These are phyloP conservation scores for Oenanthe oenanthe DNA, from an alignment of 2,113 vertebrate species.

Conservation along the genomic window DNA sequence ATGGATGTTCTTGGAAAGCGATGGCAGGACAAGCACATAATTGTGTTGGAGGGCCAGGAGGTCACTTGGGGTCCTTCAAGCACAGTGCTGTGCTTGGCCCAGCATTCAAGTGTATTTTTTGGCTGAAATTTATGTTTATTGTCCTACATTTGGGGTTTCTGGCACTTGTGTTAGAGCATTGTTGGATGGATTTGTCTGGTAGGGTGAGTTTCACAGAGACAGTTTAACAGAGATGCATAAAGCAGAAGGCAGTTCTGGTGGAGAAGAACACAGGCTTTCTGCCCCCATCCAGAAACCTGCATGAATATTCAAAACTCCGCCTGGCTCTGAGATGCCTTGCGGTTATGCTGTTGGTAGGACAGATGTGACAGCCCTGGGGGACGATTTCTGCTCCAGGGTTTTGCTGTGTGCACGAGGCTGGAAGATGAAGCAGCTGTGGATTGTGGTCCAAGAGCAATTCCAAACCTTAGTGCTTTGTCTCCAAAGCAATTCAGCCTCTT, in stretches of 20 bases:
- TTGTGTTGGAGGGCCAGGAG: slow-evolving; percentile 4
- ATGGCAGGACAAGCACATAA: not conserved
- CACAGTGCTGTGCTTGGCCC: not conserved
- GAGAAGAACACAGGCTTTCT: not conserved
- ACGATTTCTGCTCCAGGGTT: not conserved
- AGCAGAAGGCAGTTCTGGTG: not conserved
- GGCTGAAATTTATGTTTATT: not conserved
- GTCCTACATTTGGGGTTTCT: not conserved
- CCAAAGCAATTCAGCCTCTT: not conserved
- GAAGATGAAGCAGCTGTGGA: not conserved
- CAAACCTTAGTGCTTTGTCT: not conserved
- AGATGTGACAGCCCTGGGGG: not conserved
- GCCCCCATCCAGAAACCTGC: not conserved
- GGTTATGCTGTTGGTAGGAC: not conserved
- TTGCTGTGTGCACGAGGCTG: not conserved
- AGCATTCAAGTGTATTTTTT: not conserved
- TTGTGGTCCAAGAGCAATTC: not conserved
- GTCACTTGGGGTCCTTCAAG: not conserved
- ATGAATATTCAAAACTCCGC: not conserved
- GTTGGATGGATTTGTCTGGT: not conserved
- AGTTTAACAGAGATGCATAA: not conserved
- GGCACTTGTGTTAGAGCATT: not conserved
- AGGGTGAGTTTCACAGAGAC: not conserved
- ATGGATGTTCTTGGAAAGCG: not conserved
- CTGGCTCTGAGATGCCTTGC: not conserved